phyloP scores from a whole-genome alignment of 2,113 vertebrate species.

The Felis catus region DNA sequence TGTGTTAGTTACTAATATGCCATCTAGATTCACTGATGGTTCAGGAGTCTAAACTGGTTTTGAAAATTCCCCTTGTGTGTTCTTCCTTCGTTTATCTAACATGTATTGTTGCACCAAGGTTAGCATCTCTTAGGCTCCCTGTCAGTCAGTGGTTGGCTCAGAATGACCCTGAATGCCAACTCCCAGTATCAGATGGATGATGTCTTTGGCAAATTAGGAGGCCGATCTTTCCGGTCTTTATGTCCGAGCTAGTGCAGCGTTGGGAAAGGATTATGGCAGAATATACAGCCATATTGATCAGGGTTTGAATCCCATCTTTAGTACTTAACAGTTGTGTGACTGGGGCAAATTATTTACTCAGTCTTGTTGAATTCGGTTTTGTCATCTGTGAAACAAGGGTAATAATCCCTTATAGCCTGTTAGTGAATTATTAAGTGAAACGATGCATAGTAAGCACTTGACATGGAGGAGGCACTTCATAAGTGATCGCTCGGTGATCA shows the following conservation, averaged over 20 bases:
- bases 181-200: background rate
- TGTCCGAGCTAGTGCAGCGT: background rate
- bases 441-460: background rate
- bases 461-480: background rate
- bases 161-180: background rate
- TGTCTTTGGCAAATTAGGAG: background rate
- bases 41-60: background rate
- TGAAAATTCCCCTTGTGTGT: background rate
- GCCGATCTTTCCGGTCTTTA: background rate
- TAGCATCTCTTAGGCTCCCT: background rate
- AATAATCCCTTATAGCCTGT: background rate
- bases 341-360: background rate
- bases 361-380: background rate
- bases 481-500: background rate
- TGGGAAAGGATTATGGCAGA: background rate
- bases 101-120: background rate
- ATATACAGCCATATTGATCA: background rate
- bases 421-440: constrained; percentile 8
- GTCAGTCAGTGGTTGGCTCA: background rate
- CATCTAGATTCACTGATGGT: background rate
- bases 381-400: constrained; percentile 54
- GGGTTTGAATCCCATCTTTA: background rate
- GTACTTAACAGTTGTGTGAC: background rate
- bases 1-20: background rate
- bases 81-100: constrained; percentile 18